Conservation (phyloP, 2,888 invertebrate species). For the Trichopoda pennipes region DNA sequence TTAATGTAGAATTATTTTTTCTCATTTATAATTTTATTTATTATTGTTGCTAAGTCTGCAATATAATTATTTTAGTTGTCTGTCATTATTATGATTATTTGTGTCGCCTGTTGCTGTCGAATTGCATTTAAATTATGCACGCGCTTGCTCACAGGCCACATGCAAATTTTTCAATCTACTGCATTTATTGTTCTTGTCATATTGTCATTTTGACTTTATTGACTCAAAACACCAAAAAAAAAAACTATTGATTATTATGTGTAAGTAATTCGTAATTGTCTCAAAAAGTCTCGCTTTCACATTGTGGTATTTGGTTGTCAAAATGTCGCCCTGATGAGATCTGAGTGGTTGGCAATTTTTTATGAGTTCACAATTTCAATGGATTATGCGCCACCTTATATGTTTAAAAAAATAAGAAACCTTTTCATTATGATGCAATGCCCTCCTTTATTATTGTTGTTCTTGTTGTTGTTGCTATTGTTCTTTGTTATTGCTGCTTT, state of each 20-base stretch:
- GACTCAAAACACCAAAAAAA: too few relatives aligned
- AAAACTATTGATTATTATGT: slow-evolving; percentile 12
- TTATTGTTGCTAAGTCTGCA: neutral
- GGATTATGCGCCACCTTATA: slow-evolving; percentile 46
- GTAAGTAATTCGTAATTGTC: slow-evolving; percentile 12
- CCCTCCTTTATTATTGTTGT: slow-evolving; percentile 46
- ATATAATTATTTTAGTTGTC: slow-evolving; percentile 24
- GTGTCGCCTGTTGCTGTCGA: slow-evolving; percentile 52
- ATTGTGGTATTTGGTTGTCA: slow-evolving; percentile 7
- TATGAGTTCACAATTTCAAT: slow-evolving; percentile 54
- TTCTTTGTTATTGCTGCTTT: slow-evolving; percentile 22
- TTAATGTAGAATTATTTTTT: slow-evolving; percentile 32
- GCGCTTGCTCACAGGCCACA: slow-evolving; percentile 25
- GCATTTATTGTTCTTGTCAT: slow-evolving; percentile 22
- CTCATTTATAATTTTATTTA: slow-evolving; percentile 4
- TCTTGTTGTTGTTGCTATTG: slow-evolving; percentile 6
- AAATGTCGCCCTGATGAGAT: slow-evolving; percentile 15
- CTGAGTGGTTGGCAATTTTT: slow-evolving; percentile 49
- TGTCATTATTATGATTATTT: slow-evolving; percentile 45
- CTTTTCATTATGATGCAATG: slow-evolving; percentile 61
- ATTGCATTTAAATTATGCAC: slow-evolving; percentile 63
- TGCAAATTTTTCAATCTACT: slow-evolving; percentile 7
- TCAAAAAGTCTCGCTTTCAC: slow-evolving; percentile 34
- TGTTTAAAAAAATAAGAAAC: slow-evolving; percentile 48
- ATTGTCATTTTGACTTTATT: slow-evolving; percentile 22